Evolutionary conservation across 2,888 invertebrate genomes (phyloP).

Genomic region (Pollenia angustigena): DNA sequence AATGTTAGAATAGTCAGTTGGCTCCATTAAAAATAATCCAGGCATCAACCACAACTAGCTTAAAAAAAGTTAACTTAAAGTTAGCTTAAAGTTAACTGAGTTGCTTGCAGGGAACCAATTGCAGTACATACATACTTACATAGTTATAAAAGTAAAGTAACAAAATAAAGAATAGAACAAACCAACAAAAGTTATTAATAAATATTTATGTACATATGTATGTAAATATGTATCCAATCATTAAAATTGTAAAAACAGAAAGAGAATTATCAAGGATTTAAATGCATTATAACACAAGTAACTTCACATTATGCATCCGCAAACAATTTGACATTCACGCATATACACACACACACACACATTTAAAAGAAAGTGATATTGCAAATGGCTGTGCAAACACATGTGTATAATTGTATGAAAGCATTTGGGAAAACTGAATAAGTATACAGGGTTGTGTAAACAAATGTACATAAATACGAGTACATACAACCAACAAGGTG

Average conservation of each 20-base stretch:
- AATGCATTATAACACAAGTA: constrained; percentile 42
- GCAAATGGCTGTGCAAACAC: background rate
- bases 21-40: too few relatives aligned
- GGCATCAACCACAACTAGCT: too few relatives aligned
- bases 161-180: background rate
- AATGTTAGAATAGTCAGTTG: too few relatives aligned
- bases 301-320: constrained; percentile 9
- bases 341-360: background rate
- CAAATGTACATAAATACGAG: background rate
- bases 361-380: background rate
- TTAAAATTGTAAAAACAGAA: constrained; percentile 14
- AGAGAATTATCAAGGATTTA: constrained; percentile 53
- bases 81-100: too few relatives aligned
- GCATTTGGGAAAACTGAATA: constrained; percentile 9
- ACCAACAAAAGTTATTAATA: background rate
- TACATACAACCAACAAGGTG: background rate
- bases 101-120: too few relatives aligned
- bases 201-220: background rate
- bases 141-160: constrained; percentile 2
- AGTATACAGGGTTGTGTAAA: constrained; percentile 45
- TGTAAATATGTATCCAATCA: constrained; percentile 4
- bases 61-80: too few relatives aligned
- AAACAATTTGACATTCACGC: constrained; percentile 38
- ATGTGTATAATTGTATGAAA: background rate
- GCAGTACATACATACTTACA: too few relatives aligned